These are phyloP conservation scores for Anthopleura xanthogrammica DNA, from an alignment of 92 coral and sea anemone genomes.

Conservation along the genomic window DNA sequence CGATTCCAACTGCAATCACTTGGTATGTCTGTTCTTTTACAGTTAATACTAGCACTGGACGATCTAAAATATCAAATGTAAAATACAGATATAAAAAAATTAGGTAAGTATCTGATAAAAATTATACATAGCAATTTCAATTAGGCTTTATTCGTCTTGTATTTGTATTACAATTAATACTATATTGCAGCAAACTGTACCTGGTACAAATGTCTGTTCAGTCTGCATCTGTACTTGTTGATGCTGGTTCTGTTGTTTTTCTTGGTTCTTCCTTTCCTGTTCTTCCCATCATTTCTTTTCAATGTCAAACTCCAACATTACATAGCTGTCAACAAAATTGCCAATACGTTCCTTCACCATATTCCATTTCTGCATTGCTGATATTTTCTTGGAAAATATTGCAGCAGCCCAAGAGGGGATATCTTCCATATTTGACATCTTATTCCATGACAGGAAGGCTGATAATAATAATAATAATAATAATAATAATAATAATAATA, in stretches of 20 bases:
- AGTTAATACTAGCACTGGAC: neutral
- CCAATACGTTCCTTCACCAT: slow-evolving; percentile 1
- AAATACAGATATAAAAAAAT: no score
- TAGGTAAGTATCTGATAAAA: no score
- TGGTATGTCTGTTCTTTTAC: slow-evolving; percentile 4
- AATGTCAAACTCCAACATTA: slow-evolving; percentile 14
- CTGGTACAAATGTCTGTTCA: neutral
- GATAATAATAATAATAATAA: no score
- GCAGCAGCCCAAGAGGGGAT: no score
- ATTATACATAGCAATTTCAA: no score
- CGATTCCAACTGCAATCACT: slow-evolving; percentile 51
- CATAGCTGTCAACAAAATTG: slow-evolving; percentile 13
- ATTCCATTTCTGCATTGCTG: neutral
- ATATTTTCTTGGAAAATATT: neutral
- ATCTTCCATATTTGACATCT: no score
- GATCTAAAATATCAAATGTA: no score
- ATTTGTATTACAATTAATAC: no score
- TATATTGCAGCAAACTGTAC: no score
- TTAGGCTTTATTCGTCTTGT: no score
- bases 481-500: no score
- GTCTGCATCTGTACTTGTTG: neutral
- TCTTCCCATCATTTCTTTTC: slow-evolving; percentile 25
- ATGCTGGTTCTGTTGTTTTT: neutral
- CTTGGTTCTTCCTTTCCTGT: neutral
- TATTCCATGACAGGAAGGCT: no score